These are phyloP conservation scores for Cephalopholis sonnerati DNA, from an alignment of 2,113 vertebrate genomes.

Conservation along the genomic window DNA sequence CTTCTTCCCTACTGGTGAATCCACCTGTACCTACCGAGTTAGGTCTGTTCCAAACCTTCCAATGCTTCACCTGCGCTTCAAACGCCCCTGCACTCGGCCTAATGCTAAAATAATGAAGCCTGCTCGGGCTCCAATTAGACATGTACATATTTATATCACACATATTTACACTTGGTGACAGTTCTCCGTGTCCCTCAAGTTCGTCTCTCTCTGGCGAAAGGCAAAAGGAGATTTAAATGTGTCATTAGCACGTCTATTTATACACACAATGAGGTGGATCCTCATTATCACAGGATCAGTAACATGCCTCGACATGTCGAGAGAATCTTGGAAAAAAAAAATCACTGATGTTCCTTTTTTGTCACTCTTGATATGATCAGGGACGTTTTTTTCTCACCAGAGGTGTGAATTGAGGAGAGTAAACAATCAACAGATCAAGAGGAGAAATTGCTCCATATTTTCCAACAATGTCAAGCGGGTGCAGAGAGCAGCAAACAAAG, in stretches of 20 bases:
- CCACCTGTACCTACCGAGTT: constrained; percentile 83
- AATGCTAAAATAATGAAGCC: constrained; percentile 84
- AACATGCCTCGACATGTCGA: constrained; percentile 73
- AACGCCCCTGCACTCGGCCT: constrained; percentile 70
- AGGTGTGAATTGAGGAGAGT: constrained; percentile 77
- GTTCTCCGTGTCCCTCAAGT: constrained; percentile 68
- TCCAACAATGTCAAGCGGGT: constrained; percentile 35
- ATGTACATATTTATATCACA: constrained; percentile 74
- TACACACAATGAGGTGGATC: constrained; percentile 77
- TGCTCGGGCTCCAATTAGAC: constrained; percentile 70
- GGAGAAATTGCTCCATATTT: constrained; percentile 45
- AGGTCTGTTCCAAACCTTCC: constrained; percentile 73
- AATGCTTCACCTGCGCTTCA: constrained; percentile 64
- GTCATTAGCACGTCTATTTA: constrained; percentile 86
- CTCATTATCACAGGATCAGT: constrained; percentile 82
- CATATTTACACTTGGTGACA: constrained; percentile 75
- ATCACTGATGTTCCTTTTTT: constrained; percentile 55
- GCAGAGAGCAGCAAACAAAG: constrained; percentile 39
- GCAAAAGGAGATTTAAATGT: constrained; percentile 74
- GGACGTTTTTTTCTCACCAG: constrained; percentile 9
- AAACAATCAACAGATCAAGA: constrained; percentile 73
- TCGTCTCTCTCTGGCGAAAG: constrained; percentile 54
- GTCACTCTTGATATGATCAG: constrained; percentile 56
- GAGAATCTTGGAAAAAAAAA: constrained; percentile 28
- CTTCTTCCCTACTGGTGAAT: constrained; percentile 80